Evolutionary conservation across 2,797 vertebrate species (phyloP).

Genomic region (Rhinatrema bivittatum): DNA sequence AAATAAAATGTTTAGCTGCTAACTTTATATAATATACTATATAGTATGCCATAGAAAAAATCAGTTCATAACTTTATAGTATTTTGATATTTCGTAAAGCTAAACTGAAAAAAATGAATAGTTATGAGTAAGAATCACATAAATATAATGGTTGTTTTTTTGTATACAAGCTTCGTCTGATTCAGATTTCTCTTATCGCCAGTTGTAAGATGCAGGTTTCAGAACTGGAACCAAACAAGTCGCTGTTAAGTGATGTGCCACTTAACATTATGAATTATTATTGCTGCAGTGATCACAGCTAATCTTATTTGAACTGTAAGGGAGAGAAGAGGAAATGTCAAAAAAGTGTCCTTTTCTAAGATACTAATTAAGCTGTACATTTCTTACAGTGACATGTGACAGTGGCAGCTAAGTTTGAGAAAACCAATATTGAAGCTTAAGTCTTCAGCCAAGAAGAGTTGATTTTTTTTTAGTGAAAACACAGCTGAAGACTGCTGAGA

Average conservation of each 20-base stretch:
- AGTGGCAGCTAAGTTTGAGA: slow-evolving; percentile 37
- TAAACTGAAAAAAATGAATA: too few species aligned
- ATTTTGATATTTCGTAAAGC: too few species aligned
- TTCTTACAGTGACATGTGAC: slow-evolving; percentile 24
- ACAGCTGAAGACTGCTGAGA: slow-evolving; percentile 32
- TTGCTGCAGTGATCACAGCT: slow-evolving; percentile 5
- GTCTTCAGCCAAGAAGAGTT: slow-evolving; percentile 19
- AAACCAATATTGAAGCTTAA: slow-evolving; percentile 23
- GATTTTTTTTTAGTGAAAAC: slow-evolving; percentile 38
- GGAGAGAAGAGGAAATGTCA: not conserved
- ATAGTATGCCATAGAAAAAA: too few species aligned
- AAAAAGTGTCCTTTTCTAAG: slow-evolving; percentile 10
- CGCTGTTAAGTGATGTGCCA: rapidly evolving
- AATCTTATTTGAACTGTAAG: not conserved
- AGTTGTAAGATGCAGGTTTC: too few species aligned
- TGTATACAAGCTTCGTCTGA: too few species aligned
- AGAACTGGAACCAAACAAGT: too few species aligned
- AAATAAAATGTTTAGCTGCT: too few species aligned
- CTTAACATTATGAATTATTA: slow-evolving; percentile 3
- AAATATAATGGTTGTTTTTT: too few species aligned
- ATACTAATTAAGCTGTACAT: slow-evolving; percentile 32
- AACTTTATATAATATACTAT: too few species aligned
- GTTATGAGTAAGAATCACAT: too few species aligned
- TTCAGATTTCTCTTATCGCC: too few species aligned
- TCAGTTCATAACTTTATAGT: too few species aligned